A percentile compares a stretch with the other conserved stretches of the same genome.
These are phyloP conservation scores for Meloidogyne floridensis DNA, from an alignment of 1,140 invertebrate genomes.

Conservation along the genomic window DNA sequence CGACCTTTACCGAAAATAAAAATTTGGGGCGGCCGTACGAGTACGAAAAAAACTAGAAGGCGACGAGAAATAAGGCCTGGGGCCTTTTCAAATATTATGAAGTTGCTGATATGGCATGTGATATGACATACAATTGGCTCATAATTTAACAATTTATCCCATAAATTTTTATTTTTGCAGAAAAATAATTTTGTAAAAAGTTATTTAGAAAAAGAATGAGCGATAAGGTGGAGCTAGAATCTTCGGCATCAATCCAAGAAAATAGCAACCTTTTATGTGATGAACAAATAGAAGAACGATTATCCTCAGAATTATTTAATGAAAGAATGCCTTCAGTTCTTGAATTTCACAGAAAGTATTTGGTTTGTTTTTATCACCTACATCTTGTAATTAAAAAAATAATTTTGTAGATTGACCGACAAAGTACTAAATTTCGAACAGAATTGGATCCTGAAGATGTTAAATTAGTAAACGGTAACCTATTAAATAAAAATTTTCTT, in stretches of 20 bases:
- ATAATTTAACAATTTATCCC: no score
- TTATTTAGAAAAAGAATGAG: background rate
- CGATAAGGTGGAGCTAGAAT: background rate
- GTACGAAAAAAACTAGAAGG: no score
- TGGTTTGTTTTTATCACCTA: constrained; percentile 26
- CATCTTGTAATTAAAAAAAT: constrained; percentile 7
- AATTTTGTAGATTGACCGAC: constrained; percentile 18
- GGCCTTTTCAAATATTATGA: no score
- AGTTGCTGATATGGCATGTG: no score
- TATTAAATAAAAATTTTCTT: no score
- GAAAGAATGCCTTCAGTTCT: constrained; percentile 32
- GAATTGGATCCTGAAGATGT: constrained; percentile 50
- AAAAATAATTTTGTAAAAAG: no score
- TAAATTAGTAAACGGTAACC: constrained; percentile 45
- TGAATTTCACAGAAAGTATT: constrained; percentile 38
- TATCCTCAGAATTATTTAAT: constrained; percentile 33
- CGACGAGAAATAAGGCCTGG: no score
- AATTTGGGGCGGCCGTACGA: no score
- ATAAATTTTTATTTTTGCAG: no score
- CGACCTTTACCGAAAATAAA: no score
- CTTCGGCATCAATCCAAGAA: background rate
- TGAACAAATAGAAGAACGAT: constrained; percentile 27
- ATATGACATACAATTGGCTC: no score
- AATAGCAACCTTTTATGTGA: constrained; percentile 19
- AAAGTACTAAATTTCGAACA: constrained; percentile 38